These are phyloP conservation scores for Drymonia ruficornis DNA, from an alignment of 2,888 invertebrate genomes.

Conservation along the genomic window DNA sequence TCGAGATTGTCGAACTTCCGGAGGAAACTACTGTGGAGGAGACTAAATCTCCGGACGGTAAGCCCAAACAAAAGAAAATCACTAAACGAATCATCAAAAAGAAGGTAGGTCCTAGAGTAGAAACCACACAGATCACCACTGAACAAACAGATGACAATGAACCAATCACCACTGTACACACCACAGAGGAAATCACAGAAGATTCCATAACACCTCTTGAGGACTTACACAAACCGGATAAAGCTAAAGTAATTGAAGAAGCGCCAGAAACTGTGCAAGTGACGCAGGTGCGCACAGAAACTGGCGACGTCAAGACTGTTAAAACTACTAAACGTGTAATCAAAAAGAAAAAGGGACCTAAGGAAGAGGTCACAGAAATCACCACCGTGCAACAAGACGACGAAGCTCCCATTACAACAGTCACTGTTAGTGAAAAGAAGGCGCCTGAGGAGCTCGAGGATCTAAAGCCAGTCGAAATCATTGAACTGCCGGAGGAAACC, in stretches of 20 bases:
- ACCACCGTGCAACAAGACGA: constrained; percentile 66
- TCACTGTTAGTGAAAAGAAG: constrained; percentile 43
- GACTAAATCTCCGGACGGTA: constrained; percentile 13
- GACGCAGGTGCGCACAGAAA: constrained; percentile 19
- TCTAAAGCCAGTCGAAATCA: constrained; percentile 49
- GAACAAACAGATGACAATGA: constrained; percentile 38
- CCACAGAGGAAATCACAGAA: constrained; percentile 27
- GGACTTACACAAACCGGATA: constrained; percentile 10
- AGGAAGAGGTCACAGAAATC: constrained; percentile 70
- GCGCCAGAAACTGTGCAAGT: constrained; percentile 18
- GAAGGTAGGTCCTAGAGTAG: constrained; percentile 18
- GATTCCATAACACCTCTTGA: constrained; percentile 29
- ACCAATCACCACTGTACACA: constrained; percentile 39
- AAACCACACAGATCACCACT: constrained; percentile 20
- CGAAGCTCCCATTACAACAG: constrained; percentile 53
- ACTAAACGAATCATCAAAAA: constrained; percentile 12
- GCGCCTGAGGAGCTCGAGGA: constrained; percentile 36
- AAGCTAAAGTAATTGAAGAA: constrained; percentile 43
- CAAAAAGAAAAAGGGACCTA: constrained; percentile 67
- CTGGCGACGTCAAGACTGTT: constrained; percentile 19
- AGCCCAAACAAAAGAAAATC: constrained; percentile 11
- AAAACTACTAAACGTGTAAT: constrained; percentile 67
- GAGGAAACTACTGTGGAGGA: constrained; percentile 17
- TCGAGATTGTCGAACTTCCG: constrained; percentile 16
- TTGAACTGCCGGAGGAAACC: constrained; percentile 54